These are phyloP conservation scores for Psettodes erumei DNA, from an alignment of 2,113 vertebrate species.

Conservation along the genomic window DNA sequence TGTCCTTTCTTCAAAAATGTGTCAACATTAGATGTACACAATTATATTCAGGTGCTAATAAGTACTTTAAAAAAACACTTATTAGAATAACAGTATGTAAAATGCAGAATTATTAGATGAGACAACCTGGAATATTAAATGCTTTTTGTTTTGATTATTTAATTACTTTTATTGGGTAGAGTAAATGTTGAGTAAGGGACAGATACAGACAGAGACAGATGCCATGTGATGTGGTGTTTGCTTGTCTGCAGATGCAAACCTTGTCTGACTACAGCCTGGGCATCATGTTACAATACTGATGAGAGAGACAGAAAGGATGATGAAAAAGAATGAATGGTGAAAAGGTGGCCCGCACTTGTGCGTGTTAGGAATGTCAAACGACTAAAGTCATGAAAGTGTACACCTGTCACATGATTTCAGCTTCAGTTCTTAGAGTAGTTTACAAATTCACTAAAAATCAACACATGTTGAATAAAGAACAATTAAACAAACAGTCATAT, in stretches of 20 bases:
- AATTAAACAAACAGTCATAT: not conserved
- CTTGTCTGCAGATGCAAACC: conserved; percentile 44
- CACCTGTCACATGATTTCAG: conserved; percentile 46
- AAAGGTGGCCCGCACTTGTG: conserved; percentile 40
- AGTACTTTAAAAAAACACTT: too few species aligned
- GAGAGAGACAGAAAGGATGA: conserved; percentile 44
- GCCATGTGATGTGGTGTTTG: conserved; percentile 45
- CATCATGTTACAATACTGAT: conserved; percentile 44
- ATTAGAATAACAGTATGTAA: too few species aligned
- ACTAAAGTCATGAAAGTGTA: conserved; percentile 33
- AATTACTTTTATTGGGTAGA: too few species aligned
- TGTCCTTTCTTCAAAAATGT: not conserved
- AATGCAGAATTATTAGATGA: not conserved
- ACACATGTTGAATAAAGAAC: conserved; percentile 1
- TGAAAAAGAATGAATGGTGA: conserved; percentile 58
- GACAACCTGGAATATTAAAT: not conserved
- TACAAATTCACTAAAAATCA: not conserved
- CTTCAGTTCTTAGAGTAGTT: conserved; percentile 9
- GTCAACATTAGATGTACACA: too few species aligned
- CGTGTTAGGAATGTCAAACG: conserved; percentile 33
- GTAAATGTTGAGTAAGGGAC: too few species aligned
- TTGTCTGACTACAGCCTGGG: conserved; percentile 34
- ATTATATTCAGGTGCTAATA: too few species aligned
- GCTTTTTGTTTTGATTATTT: not conserved
- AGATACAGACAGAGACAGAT: conserved; percentile 25